Conservation (phyloP, 2,797 vertebrate genomes). For the Spea hammondii region DNA sequence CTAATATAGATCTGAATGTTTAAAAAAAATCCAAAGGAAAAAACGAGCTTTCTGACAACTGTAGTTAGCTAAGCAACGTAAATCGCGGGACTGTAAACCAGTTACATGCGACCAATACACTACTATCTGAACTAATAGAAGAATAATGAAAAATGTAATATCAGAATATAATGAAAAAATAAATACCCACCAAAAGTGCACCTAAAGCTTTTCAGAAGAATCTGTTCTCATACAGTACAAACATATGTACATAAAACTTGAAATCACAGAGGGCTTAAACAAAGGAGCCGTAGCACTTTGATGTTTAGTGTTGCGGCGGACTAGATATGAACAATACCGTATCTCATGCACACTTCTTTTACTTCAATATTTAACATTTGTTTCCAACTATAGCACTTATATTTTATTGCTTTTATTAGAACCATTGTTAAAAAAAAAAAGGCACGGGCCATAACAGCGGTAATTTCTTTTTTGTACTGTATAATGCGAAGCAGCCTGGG, state of each 20-base stretch:
- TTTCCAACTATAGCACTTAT: constrained; percentile 69
- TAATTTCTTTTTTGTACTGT: constrained; percentile 72
- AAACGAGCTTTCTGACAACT: background rate
- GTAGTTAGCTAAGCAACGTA: constrained; percentile 12
- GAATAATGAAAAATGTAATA: constrained; percentile 44
- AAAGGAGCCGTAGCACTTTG: constrained; percentile 61
- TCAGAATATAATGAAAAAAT: constrained; percentile 25
- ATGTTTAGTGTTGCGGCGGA: constrained; percentile 61
- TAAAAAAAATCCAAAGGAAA: background rate
- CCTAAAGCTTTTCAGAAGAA: constrained; percentile 24
- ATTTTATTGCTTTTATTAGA: constrained; percentile 59
- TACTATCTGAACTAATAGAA: constrained; percentile 31
- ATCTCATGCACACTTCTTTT: constrained; percentile 52
- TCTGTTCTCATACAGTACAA: constrained; percentile 31
- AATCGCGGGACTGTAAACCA: constrained; percentile 1
- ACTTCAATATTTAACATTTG: constrained; percentile 63
- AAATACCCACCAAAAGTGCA: constrained; percentile 16
- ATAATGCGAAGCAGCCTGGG: constrained; percentile 66
- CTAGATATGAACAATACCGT: constrained; percentile 57
- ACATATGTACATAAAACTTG: constrained; percentile 49
- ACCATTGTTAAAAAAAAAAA: constrained; percentile 67
- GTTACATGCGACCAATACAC: background rate
- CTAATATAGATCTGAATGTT: background rate
- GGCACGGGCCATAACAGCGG: constrained; percentile 58
- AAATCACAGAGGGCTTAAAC: constrained; percentile 57